Conservation (phyloP, 37 sponge, comb jelly and placozoan genomes). For the Crambe crambe region DNA sequence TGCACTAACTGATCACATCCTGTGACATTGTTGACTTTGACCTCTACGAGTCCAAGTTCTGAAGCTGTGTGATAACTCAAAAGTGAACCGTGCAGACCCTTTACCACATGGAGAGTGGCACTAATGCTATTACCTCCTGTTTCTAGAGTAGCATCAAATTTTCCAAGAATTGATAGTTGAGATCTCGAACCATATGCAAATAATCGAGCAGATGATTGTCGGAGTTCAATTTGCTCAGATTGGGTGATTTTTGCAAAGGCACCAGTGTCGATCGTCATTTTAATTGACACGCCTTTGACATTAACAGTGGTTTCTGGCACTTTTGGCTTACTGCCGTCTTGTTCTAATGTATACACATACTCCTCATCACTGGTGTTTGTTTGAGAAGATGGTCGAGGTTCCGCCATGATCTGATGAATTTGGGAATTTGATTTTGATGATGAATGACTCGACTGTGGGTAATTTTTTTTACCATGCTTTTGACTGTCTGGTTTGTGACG, state of each 20-base stretch:
- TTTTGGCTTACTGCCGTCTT: not conserved
- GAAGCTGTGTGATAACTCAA: not conserved
- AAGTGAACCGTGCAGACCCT: not conserved
- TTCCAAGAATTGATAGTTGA: not conserved
- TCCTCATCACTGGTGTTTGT: slow-evolving; percentile 29
- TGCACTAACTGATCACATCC: not conserved
- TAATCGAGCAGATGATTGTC: too few relatives aligned
- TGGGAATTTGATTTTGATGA: too few relatives aligned
- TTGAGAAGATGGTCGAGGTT: too few relatives aligned
- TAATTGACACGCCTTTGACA: too few relatives aligned
- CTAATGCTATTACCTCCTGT: not conserved
- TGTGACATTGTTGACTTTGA: not conserved
- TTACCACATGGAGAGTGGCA: not conserved
- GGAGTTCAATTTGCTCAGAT: too few relatives aligned
- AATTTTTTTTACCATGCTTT: not conserved
- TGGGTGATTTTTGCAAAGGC: too few relatives aligned
- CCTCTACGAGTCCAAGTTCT: not conserved
- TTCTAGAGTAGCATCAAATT: not conserved
- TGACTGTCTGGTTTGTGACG: not conserved
- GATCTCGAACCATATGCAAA: too few relatives aligned
- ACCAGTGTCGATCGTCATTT: too few relatives aligned
- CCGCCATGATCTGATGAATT: too few relatives aligned
- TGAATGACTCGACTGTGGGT: not conserved
- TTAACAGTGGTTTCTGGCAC: too few relatives aligned
- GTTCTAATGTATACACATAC: not conserved